These are phyloP conservation scores for Pristionchus entomophagus DNA, from an alignment of 2,888 invertebrate genomes.

Conservation along the genomic window DNA sequence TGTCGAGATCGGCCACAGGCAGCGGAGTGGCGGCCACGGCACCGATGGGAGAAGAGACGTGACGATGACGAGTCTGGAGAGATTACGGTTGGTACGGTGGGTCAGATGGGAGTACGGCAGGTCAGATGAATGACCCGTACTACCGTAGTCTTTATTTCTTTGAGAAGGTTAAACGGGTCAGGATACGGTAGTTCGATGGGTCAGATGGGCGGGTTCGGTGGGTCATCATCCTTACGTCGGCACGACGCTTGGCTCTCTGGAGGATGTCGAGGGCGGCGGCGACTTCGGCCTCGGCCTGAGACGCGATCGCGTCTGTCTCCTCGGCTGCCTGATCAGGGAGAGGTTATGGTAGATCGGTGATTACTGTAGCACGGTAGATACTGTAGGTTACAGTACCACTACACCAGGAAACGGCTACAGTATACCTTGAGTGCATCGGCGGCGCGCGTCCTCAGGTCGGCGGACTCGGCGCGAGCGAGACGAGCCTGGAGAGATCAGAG, in stretches of 20 bases:
- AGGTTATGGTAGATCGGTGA: neutral
- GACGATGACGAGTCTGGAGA: neutral
- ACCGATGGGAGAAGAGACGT: neutral
- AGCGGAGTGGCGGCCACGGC: neutral
- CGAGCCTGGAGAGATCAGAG: too few relatives aligned
- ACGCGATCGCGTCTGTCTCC: conserved; percentile 24
- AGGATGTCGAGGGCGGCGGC: neutral
- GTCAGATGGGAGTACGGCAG: too few relatives aligned
- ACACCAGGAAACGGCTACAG: neutral
- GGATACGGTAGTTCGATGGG: neutral
- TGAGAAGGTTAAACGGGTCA: neutral
- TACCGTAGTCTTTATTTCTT: too few relatives aligned
- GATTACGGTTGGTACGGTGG: neutral
- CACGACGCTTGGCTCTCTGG: neutral
- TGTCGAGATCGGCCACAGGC: neutral
- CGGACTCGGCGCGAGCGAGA: neutral
- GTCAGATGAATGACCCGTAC: too few relatives aligned
- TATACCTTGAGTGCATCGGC: neutral
- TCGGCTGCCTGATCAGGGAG: conserved; percentile 2
- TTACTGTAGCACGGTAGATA: neutral
- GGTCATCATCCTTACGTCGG: neutral
- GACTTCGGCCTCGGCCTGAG: conserved; percentile 14
- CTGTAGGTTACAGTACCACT: neutral
- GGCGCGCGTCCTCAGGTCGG: neutral
- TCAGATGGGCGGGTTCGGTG: neutral